phyloP scores from a whole-genome alignment of 2,113 vertebrate genomes.

The Phoenicopterus ruber region DNA sequence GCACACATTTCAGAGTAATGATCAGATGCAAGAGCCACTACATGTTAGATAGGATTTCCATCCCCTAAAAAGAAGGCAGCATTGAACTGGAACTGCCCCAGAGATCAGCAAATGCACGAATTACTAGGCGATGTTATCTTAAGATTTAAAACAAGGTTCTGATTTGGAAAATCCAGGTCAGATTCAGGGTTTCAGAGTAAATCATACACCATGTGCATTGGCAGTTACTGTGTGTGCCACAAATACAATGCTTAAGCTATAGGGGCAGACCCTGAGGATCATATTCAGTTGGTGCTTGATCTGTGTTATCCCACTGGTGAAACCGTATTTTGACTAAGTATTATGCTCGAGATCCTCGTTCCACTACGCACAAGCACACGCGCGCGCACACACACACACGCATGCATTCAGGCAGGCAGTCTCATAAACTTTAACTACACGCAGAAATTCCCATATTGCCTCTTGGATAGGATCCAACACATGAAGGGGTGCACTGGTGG shows the following conservation, averaged over 20 bases:
- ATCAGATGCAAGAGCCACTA: not conserved
- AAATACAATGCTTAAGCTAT: not conserved
- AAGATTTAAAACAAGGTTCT: not conserved
- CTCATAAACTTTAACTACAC: slow-evolving; percentile 26
- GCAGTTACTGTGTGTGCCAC: not conserved
- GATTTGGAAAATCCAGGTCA: slow-evolving; percentile 29
- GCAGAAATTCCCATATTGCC: slow-evolving; percentile 28
- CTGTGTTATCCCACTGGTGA: not conserved
- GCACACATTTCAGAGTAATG: not conserved
- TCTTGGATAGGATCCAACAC: not conserved
- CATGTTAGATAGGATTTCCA: not conserved
- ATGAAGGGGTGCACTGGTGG: not conserved
- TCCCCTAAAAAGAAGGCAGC: not conserved
- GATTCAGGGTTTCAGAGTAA: not conserved
- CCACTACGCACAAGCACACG: not conserved
- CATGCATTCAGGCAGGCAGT: not conserved
- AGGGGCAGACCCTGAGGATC: not conserved
- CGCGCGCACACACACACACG: not conserved
- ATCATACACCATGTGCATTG: not conserved
- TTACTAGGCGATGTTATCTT: not conserved
- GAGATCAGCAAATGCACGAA: not conserved
- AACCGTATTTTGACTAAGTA: not conserved
- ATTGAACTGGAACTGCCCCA: not conserved
- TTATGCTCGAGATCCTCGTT: not conserved
- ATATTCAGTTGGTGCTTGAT: not conserved